These are phyloP conservation scores for Octopus bimaculoides DNA, from an alignment of 1,140 invertebrate genomes.

Conservation along the genomic window DNA sequence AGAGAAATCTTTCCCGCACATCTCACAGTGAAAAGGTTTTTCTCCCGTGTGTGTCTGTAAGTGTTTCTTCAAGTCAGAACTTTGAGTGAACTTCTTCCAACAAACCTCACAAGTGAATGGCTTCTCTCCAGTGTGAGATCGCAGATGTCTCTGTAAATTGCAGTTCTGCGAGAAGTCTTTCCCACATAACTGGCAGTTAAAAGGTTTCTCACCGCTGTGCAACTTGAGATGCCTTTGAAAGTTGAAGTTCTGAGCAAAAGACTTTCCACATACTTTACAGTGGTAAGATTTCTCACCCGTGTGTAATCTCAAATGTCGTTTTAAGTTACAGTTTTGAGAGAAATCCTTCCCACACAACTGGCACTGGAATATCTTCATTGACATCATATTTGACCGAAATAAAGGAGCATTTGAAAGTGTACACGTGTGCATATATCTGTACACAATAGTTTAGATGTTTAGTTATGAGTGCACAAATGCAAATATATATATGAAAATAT, in stretches of 20 bases:
- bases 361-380: slow-evolving; percentile 14
- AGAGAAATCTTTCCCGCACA: not conserved
- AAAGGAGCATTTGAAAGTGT: too few species aligned
- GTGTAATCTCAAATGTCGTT: slow-evolving; percentile 32
- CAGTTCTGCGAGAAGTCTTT: not conserved
- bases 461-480: too few species aligned
- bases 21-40: not conserved
- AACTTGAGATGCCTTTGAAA: not conserved
- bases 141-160: not conserved
- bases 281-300: slow-evolving; percentile 27
- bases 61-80: not conserved
- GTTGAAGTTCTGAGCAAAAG: slow-evolving; percentile 13
- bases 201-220: not conserved
- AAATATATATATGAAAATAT: too few species aligned
- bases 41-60: not conserved
- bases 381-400: too few species aligned
- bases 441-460: too few species aligned
- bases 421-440: too few species aligned
- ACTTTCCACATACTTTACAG: slow-evolving; percentile 31
- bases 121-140: slow-evolving; percentile 1
- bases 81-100: not conserved
- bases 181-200: not conserved
- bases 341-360: slow-evolving; percentile 29
- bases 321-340: not conserved
- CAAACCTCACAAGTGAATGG: not conserved